A percentile compares a stretch with the other conserved stretches of the same genome.
These are phyloP conservation scores for Ptilonorhynchus violaceus DNA, from an alignment of 2,113 vertebrate species.

Conservation along the genomic window DNA sequence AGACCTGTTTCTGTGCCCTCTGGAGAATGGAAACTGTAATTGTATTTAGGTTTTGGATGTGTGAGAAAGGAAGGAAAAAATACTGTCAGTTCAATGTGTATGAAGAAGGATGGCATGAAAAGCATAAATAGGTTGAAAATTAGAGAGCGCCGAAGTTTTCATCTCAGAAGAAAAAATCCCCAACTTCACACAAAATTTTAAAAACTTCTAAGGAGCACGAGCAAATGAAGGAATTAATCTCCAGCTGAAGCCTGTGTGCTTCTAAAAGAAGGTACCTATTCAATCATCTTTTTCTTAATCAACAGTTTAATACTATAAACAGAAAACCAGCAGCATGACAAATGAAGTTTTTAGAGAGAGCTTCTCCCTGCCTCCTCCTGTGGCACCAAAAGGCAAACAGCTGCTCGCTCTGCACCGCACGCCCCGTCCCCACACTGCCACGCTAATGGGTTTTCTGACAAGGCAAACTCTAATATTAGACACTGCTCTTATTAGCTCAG, in stretches of 20 bases:
- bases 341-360: neutral
- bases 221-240: neutral
- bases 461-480: slow-evolving; percentile 6
- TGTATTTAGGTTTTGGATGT: neutral
- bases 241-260: neutral
- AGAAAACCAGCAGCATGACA: neutral
- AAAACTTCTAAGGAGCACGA: neutral
- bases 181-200: neutral
- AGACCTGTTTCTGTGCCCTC: neutral
- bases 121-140: neutral
- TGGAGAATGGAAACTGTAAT: neutral
- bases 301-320: neutral
- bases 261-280: neutral
- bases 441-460: neutral
- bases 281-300: neutral
- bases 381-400: slow-evolving; percentile 2
- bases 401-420: neutral
- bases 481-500: slow-evolving; percentile 17
- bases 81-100: neutral
- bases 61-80: neutral
- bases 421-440: neutral
- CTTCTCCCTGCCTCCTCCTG: neutral
- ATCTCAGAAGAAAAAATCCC: neutral
- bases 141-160: neutral
- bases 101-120: neutral